These are phyloP conservation scores for Coluber constrictor DNA, from an alignment of 2,797 vertebrate genomes.

Conservation along the genomic window DNA sequence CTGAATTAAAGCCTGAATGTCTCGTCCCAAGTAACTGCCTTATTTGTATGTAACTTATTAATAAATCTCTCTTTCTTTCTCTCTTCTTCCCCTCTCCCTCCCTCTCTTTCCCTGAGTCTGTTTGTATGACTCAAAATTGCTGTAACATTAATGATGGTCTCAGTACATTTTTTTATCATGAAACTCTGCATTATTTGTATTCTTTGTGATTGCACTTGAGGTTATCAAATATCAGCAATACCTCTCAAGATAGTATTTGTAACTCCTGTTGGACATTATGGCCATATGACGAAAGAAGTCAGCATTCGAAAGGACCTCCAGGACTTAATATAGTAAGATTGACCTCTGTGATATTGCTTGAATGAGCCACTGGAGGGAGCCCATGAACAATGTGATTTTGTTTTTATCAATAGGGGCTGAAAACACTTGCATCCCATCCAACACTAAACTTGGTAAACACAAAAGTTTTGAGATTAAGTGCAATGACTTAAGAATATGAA, in stretches of 20 bases:
- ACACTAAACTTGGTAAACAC: background rate
- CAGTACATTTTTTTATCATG: background rate
- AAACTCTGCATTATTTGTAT: constrained; percentile 5
- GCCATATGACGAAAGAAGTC: fast-evolving
- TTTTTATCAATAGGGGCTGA: background rate
- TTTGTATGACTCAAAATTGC: background rate
- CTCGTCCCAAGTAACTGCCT: background rate
- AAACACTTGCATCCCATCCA: background rate
- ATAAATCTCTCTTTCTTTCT: background rate
- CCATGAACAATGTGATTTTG: constrained; percentile 14
- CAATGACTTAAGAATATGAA: background rate
- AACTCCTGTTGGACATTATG: background rate
- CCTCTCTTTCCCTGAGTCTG: background rate
- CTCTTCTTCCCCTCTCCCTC: background rate
- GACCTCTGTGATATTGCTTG: background rate
- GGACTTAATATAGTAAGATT: background rate
- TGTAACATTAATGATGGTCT: background rate
- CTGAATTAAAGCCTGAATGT: background rate
- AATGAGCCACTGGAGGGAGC: constrained; percentile 61
- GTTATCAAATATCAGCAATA: constrained; percentile 2
- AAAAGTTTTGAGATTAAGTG: background rate
- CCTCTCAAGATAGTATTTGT: background rate
- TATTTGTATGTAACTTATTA: background rate
- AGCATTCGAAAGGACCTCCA: fast-evolving
- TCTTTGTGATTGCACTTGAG: constrained; percentile 5